Conservation (phyloP, 37 sponge, comb jelly and placozoan genomes). For the Halichondria panicea region DNA sequence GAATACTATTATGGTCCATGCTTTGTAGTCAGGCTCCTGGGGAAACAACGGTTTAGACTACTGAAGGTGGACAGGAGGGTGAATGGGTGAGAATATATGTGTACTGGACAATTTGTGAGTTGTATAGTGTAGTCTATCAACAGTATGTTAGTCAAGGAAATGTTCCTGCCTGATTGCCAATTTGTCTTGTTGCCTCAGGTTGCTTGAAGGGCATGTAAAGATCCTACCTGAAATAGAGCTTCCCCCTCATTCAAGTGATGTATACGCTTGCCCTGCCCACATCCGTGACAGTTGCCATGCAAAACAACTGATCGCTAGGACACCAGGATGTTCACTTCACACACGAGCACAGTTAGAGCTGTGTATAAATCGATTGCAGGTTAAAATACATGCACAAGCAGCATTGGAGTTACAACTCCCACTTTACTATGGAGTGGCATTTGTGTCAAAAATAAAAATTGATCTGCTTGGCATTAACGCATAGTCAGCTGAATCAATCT, state of each 20-base stretch:
- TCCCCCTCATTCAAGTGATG: slow-evolving; percentile 45
- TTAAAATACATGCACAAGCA: too few species aligned
- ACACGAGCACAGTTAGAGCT: slow-evolving; percentile 1
- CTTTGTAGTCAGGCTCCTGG: slow-evolving; percentile 64
- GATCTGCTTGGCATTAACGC: too few species aligned
- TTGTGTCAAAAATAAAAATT: too few species aligned
- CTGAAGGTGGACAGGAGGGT: slow-evolving; percentile 39
- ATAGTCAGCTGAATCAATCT: too few species aligned
- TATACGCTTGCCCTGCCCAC: slow-evolving; percentile 53
- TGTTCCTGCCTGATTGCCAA: too few species aligned
- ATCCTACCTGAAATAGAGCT: slow-evolving; percentile 59
- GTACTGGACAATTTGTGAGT: not conserved
- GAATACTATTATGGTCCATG: slow-evolving; percentile 20
- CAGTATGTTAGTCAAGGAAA: too few species aligned
- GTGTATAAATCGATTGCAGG: slow-evolving; percentile 23
- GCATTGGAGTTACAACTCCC: not conserved
- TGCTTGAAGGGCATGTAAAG: slow-evolving; percentile 53
- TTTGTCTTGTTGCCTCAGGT: too few species aligned
- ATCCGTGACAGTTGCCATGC: slow-evolving; percentile 17
- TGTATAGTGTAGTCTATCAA: not conserved
- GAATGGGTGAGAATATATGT: slow-evolving; percentile 44
- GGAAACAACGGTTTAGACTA: slow-evolving; percentile 61
- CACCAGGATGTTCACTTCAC: slow-evolving; percentile 12
- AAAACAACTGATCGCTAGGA: slow-evolving; percentile 21
- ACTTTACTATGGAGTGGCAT: not conserved